phyloP scores from a whole-genome alignment of 2,113 vertebrate genomes.

The Ciconia boyciana region DNA sequence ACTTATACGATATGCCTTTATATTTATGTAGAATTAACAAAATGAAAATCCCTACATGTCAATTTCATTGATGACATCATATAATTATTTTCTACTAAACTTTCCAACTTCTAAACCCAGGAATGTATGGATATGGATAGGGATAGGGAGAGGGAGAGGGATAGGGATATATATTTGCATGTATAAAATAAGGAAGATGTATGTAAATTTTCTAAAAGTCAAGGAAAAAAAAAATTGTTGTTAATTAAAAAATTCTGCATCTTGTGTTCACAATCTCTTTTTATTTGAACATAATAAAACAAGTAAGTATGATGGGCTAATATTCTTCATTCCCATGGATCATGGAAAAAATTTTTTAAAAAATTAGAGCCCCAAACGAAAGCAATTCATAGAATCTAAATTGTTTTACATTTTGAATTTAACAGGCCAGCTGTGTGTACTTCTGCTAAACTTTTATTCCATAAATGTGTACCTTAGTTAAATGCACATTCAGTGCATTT shows the following conservation, averaged over 20 bases:
- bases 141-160: background rate
- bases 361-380: background rate
- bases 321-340: background rate
- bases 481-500: background rate
- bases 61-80: background rate
- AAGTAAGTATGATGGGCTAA: background rate
- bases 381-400: background rate
- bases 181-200: background rate
- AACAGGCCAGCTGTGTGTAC: background rate
- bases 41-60: background rate
- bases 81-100: background rate
- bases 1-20: background rate
- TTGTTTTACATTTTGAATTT: background rate
- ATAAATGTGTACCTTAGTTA: background rate
- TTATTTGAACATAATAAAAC: background rate
- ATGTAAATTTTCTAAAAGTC: background rate
- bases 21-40: background rate
- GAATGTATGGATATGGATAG: background rate
- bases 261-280: background rate
- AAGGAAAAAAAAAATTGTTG: background rate
- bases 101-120: background rate
- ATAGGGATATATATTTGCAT: background rate
- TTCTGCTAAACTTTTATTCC: background rate
- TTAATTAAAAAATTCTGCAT: background rate
- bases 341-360: background rate